Evolutionary conservation across 2,888 invertebrate genomes (phyloP).

Genomic region (Thalpophila matura): DNA sequence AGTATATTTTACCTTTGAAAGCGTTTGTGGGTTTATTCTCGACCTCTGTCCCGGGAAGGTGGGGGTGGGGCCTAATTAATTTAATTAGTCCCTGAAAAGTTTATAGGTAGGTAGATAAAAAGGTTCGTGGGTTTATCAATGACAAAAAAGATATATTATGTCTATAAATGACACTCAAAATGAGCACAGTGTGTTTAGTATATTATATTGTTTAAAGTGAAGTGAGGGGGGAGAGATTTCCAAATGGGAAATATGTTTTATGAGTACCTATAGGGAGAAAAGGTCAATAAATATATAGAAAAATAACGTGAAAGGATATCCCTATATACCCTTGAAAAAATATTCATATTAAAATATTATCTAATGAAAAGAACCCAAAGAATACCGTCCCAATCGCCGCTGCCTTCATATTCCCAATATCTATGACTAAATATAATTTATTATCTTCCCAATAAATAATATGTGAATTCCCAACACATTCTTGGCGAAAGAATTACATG

Average conservation of each 20-base stretch:
- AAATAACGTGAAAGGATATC: slow-evolving; percentile 17
- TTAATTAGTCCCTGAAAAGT: slow-evolving; percentile 21
- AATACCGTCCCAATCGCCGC: slow-evolving; percentile 1
- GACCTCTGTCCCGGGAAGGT: slow-evolving; percentile 11
- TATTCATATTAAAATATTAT: slow-evolving; percentile 19
- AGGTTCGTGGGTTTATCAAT: too few species aligned
- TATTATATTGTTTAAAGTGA: neutral
- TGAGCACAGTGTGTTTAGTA: neutral
- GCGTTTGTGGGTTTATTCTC: slow-evolving; percentile 29
- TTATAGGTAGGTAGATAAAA: neutral
- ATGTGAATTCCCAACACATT: slow-evolving; percentile 17
- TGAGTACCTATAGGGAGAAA: neutral
- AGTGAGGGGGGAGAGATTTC: too few species aligned
- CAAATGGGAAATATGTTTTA: too few species aligned
- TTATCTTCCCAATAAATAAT: slow-evolving; percentile 10
- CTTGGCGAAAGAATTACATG: slow-evolving; percentile 17
- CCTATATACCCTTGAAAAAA: neutral
- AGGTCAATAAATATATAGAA: neutral
- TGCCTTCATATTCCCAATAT: slow-evolving; percentile 6
- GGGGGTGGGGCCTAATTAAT: slow-evolving; percentile 29
- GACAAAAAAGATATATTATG: too few species aligned
- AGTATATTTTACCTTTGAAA: slow-evolving; percentile 39
- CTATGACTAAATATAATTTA: too few species aligned
- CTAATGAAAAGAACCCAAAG: slow-evolving; percentile 18
- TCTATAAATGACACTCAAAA: too few species aligned